Conservation (phyloP, 2,888 invertebrate species). For the Mayetiola destructor region DNA sequence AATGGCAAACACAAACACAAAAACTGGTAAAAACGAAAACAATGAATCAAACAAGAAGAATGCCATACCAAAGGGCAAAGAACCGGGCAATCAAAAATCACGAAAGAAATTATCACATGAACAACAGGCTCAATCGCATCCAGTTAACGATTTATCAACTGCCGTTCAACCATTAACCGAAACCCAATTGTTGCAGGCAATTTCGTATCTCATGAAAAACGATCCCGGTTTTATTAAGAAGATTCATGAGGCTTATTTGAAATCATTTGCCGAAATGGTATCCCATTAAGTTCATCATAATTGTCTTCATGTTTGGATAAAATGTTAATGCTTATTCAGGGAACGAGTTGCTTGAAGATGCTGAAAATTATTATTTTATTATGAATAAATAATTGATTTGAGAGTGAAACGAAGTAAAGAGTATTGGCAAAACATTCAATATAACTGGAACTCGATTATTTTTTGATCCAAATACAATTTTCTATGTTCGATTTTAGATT, state of each 20-base stretch:
- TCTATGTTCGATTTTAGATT: too few species aligned
- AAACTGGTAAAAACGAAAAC: not conserved
- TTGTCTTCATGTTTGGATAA: too few species aligned
- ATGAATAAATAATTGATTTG: too few species aligned
- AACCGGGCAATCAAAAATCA: not conserved
- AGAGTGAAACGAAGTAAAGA: too few species aligned
- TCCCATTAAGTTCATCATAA: conserved; percentile 26
- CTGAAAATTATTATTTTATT: too few species aligned
- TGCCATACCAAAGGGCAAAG: not conserved
- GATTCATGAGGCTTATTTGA: conserved; percentile 83
- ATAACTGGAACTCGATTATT: too few species aligned
- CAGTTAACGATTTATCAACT: not conserved
- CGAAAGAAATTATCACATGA: not conserved
- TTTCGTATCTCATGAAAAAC: conserved; percentile 72
- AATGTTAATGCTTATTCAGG: too few species aligned
- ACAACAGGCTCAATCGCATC: conserved; percentile 16
- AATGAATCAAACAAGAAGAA: conserved; percentile 9
- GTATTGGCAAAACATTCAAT: too few species aligned
- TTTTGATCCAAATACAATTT: too few species aligned
- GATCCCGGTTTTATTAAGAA: conserved; percentile 79
- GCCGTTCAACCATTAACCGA: conserved; percentile 62
- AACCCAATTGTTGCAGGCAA: conserved; percentile 78
- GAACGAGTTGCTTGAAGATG: too few species aligned
- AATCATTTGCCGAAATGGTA: conserved; percentile 57
- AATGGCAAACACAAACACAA: conserved; percentile 24